Evolutionary conservation across 1,140 invertebrate species (phyloP), one percentile per base, ranked within the genome.

Genomic region (Drosophila ambigua): DNA sequence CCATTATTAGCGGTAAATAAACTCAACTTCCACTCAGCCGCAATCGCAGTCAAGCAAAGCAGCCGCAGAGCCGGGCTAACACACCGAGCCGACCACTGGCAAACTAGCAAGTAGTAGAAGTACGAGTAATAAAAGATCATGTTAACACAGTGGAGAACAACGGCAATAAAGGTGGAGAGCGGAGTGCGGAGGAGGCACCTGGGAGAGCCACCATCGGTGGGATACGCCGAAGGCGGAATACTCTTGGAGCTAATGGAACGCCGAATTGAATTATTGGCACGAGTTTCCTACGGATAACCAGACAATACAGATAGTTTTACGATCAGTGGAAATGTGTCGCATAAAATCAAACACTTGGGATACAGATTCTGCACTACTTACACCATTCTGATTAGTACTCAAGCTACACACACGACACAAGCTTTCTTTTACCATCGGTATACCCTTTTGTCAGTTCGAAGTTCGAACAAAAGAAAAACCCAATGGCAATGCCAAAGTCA

Each of bases 1-100:
- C 81, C 81, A 85, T 90, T 90, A 90, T 90, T 90, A 90, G 85
- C 78, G 75, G 85, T 87, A 90, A 81, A 87, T 89, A 89, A 87
- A 87, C 83, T 73, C 72, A 81, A 66, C 67, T 79, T 69, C 35
- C 63, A 71, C 51, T 39, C 24, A 41, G 66, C 50, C 54, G 54
- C 63, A 58, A n/a, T 49, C 51, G 65, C 58, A 51, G 39, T 48
- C 51, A 15, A 4, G 8, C 11, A 20, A 35, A 35, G 35, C 15
- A 73, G 64, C 68, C 48, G 52, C 68, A 73, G 41, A 58, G 23
- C 51, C 35, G 3, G 4, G 11, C 46, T 23, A 54, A 35, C 48
- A 49, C n/a, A 46, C 41, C 39, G 31, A 43, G 26, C 6, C 28
- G 23, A 24, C 28, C 51, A 57, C 31, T 45, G 62, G 50, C 49